These are phyloP conservation scores for Psettodes erumei DNA, from an alignment of 2,113 vertebrate species.

Conservation along the genomic window DNA sequence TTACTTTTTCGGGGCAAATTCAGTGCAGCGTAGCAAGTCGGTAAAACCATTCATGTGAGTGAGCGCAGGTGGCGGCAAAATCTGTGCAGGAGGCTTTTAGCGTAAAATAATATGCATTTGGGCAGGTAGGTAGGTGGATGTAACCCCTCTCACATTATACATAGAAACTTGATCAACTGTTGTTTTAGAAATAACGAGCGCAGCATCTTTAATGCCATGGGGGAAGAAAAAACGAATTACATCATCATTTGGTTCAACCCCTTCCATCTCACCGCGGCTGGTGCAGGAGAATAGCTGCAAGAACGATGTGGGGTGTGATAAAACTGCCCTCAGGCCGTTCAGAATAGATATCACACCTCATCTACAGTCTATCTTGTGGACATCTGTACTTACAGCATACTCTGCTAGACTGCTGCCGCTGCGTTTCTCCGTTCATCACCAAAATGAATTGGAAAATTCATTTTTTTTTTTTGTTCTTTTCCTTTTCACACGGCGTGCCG, in stretches of 20 bases:
- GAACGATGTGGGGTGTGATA: slow-evolving; percentile 17
- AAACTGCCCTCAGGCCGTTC: slow-evolving; percentile 34
- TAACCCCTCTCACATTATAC: not conserved
- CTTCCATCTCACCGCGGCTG: not conserved
- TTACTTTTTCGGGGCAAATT: not conserved
- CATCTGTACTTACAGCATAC: slow-evolving; percentile 19
- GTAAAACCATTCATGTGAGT: too few species aligned
- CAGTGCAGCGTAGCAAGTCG: too few species aligned
- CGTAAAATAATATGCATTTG: too few species aligned
- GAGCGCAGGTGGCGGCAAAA: too few species aligned
- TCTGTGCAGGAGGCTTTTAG: too few species aligned
- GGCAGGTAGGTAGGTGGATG: too few species aligned
- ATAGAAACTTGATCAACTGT: not conserved
- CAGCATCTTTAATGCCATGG: not conserved
- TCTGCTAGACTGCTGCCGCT: slow-evolving; percentile 14
- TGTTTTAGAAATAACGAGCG: not conserved
- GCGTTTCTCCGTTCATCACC: slow-evolving; percentile 13
- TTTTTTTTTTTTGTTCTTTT: not conserved
- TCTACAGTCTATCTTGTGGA: slow-evolving; percentile 36
- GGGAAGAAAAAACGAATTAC: not conserved
- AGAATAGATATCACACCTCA: slow-evolving; percentile 38
- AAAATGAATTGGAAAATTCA: slow-evolving; percentile 14
- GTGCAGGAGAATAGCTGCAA: not conserved
- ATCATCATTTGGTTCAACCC: not conserved
- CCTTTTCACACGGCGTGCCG: not conserved